Conservation (phyloP, 2,888 invertebrate genomes). For the Hirudinaria manillensis region DNA sequence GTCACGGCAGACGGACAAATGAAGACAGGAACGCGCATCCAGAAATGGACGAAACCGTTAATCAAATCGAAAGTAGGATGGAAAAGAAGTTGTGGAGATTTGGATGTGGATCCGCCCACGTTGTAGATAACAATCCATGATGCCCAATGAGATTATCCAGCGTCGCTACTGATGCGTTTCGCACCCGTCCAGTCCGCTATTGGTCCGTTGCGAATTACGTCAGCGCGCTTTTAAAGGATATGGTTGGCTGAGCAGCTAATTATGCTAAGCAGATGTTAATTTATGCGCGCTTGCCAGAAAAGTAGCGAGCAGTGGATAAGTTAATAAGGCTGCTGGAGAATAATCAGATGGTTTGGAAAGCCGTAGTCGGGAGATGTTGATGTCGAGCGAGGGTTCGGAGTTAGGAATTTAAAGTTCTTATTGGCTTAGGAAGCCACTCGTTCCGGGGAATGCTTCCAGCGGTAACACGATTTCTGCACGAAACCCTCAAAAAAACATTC, state of each 20-base stretch:
- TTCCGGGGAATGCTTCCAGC: background rate
- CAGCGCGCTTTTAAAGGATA: constrained; percentile 17
- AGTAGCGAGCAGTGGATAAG: constrained; percentile 3
- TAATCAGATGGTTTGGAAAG: constrained; percentile 19
- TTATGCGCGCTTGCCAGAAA: constrained; percentile 11
- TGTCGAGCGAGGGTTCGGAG: background rate
- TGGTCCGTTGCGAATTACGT: constrained; percentile 30
- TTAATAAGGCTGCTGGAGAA: constrained; percentile 16
- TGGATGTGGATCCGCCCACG: constrained; percentile 11
- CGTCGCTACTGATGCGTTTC: constrained; percentile 25
- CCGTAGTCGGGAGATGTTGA: background rate
- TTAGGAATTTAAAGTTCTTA: constrained; percentile 1
- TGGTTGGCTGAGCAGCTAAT: constrained; percentile 25
- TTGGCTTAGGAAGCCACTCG: too few relatives aligned
- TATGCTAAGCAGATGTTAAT: constrained; percentile 27
- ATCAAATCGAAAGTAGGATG: constrained; percentile 10
- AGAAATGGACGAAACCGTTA: background rate
- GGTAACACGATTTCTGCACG: too few relatives aligned
- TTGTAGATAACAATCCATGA: constrained; percentile 25
- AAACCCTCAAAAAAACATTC: too few relatives aligned
- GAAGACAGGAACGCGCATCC: background rate
- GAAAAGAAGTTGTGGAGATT: background rate
- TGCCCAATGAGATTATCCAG: constrained; percentile 24
- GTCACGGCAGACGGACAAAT: background rate
- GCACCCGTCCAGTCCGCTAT: constrained; percentile 22